Base-by-base conservation (phyloP, 2,797 vertebrate species). In the Sebastes cheni region DNA sequence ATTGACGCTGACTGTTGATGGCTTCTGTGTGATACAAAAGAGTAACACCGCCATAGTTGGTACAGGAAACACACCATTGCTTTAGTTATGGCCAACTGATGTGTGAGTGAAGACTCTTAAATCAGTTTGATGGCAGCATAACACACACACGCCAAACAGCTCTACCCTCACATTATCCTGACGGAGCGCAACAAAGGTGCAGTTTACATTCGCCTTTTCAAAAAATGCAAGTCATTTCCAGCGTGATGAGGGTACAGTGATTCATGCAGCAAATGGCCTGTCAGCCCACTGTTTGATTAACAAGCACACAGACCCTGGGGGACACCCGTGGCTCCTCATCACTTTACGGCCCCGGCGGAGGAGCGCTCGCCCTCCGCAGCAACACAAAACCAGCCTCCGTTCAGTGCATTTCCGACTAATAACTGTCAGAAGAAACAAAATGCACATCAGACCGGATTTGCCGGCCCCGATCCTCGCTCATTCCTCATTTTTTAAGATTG, bases 241-340 rank as follows among this genome's bases (percentile, higher is more conserved):
- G 79, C 81, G 46, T 67, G 84, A 88, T 82, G 79, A 87, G 77
- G 85, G 86, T 72, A 67, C 83, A 87, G 88, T 91, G 89, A 93
- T 92, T 91, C 86, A 91, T 89, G 86, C 84, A 89, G 89, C 88
- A 92, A 93, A 95, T 85, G 87, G 58, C 88, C 81, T 91, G 90
- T 91, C 91, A 89, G 89, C 82, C 67, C 67, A 81, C 84, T 71
- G 80, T 75, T 89, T 94, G 93, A 95, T 95, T 93, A 94, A 94
- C 91, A 92, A 91, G 85, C 76, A 27, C 69, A 20, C 78, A 84
- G 77, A 73, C 88, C 87, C 83, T n/a, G 46, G 86, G 90, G 90
- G 77, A 86, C 82, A 82, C 86, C 64, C 52, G 76, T 85, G 84
- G 83, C 85, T 86, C 81, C 87, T 86, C 88, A 86, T 91, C 88